phyloP scores from a whole-genome alignment of 2,888 invertebrate species.

The Galerucella nymphaeae region DNA sequence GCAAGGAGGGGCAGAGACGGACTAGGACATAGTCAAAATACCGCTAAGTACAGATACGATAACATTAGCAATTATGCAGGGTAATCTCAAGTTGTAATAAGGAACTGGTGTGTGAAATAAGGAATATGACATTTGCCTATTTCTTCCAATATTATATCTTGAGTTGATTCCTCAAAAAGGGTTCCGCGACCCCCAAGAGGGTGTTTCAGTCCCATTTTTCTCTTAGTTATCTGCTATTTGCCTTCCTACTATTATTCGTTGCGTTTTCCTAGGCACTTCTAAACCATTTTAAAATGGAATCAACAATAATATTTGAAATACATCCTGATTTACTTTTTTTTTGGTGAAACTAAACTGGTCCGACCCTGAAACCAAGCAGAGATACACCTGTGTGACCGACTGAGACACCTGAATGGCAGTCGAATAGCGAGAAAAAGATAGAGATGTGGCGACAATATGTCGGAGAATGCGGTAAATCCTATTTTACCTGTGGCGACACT shows the following conservation, averaged over 20 bases:
- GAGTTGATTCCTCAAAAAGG: no score
- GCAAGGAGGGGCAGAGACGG: conserved; percentile 25
- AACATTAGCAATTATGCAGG: neutral
- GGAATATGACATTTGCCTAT: no score
- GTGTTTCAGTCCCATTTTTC: no score
- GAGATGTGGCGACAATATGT: conserved; percentile 62
- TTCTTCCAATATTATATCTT: no score
- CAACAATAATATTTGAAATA: no score
- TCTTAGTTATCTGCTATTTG: no score
- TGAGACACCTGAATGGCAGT: conserved; percentile 34
- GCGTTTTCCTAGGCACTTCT: no score
- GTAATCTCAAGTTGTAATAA: neutral
- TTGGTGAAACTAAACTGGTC: neutral
- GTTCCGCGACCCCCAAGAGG: no score
- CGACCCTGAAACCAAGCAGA: conserved; percentile 9
- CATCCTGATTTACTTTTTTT: neutral
- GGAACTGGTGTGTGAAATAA: no score
- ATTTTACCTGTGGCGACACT: conserved; percentile 61
- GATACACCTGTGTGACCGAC: conserved; percentile 41
- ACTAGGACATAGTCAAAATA: neutral
- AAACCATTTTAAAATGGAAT: no score
- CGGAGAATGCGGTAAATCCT: conserved; percentile 65
- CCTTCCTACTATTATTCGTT: no score
- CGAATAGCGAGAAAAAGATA: conserved; percentile 46
- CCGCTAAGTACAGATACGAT: neutral